Evolutionary conservation across 1,140 invertebrate genomes (phyloP).

Genomic region (Pogonognathellus flavescens): DNA sequence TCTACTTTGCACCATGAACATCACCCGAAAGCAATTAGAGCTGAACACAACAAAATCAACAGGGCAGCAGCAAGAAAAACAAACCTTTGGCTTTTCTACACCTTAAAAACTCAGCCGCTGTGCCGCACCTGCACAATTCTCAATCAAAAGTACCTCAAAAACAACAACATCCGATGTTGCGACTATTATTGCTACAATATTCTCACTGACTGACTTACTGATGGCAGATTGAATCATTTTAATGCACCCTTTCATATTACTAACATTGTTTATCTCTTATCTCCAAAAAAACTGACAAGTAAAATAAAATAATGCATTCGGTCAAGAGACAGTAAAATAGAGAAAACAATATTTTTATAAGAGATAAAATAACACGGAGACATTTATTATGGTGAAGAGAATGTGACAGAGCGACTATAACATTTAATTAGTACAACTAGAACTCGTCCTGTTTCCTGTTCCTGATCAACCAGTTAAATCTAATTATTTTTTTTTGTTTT

Average conservation of each 20-base stretch:
- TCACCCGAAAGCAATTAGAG: slow-evolving; percentile 6
- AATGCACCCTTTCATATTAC: too few relatives aligned
- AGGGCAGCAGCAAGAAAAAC: not conserved
- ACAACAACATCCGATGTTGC: too few relatives aligned
- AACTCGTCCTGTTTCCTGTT: too few relatives aligned
- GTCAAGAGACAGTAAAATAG: too few relatives aligned
- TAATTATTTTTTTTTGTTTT: not conserved
- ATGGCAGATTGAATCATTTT: not conserved
- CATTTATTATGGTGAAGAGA: too few relatives aligned
- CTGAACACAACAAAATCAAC: not conserved
- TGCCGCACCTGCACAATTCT: not conserved
- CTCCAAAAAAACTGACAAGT: too few relatives aligned
- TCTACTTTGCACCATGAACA: slow-evolving; percentile 9
- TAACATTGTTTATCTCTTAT: too few relatives aligned
- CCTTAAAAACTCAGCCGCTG: not conserved
- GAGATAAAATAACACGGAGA: too few relatives aligned
- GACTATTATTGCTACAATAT: not conserved
- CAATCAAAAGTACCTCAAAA: not conserved
- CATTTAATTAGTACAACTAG: too few relatives aligned
- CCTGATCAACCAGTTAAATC: not conserved
- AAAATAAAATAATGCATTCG: too few relatives aligned
- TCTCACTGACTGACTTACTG: not conserved
- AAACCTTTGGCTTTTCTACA: not conserved
- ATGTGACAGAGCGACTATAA: too few relatives aligned
- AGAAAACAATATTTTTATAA: too few relatives aligned